These are phyloP conservation scores for Vireo griseus DNA, from an alignment of 2,797 vertebrate genomes.

Conservation along the genomic window DNA sequence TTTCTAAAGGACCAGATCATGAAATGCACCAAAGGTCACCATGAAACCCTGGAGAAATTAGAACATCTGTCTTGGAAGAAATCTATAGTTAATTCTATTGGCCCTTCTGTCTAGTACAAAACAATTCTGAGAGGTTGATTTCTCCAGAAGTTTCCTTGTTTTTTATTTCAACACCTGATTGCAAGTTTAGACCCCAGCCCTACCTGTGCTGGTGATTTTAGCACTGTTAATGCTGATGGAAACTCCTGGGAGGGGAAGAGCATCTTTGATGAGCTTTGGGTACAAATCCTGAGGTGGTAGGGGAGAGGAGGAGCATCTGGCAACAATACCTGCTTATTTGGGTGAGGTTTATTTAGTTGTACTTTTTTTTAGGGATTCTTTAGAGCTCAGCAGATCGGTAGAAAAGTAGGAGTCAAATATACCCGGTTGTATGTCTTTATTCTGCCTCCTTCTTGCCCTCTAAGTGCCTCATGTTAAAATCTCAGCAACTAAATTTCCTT, in stretches of 20 bases:
- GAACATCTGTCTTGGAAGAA: constrained; percentile 33
- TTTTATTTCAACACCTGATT: background rate
- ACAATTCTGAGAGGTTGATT: background rate
- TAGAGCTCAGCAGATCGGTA: background rate
- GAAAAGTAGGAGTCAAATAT: background rate
- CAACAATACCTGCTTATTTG: background rate
- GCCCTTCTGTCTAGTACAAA: background rate
- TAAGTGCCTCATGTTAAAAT: background rate
- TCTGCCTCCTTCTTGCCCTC: background rate
- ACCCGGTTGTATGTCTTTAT: background rate
- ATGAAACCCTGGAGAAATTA: constrained; percentile 31
- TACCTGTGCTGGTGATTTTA: background rate
- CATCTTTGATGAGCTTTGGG: background rate
- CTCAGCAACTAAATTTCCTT: background rate
- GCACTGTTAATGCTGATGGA: background rate
- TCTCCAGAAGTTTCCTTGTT: background rate
- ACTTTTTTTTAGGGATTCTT: background rate
- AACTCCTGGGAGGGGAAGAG: background rate
- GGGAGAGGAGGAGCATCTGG: background rate
- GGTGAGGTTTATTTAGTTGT: background rate
- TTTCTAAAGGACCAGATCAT: constrained; percentile 34
- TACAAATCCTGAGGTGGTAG: background rate
- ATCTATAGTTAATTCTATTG: background rate
- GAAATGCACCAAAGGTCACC: constrained; percentile 43
- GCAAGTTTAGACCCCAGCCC: background rate